phyloP scores from a whole-genome alignment of 1,140 invertebrate species.

The Kradibia gibbosae region DNA sequence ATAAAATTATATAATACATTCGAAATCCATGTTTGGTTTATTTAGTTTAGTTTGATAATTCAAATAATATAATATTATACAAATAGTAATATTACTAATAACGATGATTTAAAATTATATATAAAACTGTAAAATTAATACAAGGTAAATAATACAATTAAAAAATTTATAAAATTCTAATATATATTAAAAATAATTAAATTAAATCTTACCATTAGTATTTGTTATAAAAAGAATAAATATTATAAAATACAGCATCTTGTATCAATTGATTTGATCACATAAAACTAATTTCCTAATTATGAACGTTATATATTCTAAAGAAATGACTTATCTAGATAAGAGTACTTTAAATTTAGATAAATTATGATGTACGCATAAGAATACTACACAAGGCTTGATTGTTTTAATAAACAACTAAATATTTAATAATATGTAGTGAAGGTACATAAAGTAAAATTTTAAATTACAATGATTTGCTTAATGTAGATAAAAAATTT shows the following conservation, averaged over 20 bases:
- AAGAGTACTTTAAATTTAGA: not conserved
- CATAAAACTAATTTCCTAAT: not conserved
- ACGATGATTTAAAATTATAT: too few relatives aligned
- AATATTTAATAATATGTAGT: not conserved
- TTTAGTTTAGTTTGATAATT: too few relatives aligned
- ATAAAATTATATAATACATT: too few relatives aligned
- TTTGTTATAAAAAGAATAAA: not conserved
- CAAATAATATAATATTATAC: too few relatives aligned
- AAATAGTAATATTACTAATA: too few relatives aligned
- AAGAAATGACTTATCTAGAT: not conserved
- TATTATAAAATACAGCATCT: not conserved
- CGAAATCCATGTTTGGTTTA: too few relatives aligned
- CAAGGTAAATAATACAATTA: too few relatives aligned
- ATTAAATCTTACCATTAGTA: not conserved
- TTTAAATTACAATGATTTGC: not conserved
- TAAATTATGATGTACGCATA: not conserved
- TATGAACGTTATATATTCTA: not conserved
- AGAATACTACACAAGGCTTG: not conserved
- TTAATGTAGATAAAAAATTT: not conserved
- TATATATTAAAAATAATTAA: too few relatives aligned
- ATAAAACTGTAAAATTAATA: too few relatives aligned
- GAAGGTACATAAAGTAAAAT: not conserved
- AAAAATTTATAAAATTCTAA: too few relatives aligned
- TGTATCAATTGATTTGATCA: not conserved
- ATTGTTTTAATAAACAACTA: not conserved